These are phyloP conservation scores for Pyxicephalus adspersus DNA, from an alignment of 2,113 vertebrate genomes.

Conservation along the genomic window DNA sequence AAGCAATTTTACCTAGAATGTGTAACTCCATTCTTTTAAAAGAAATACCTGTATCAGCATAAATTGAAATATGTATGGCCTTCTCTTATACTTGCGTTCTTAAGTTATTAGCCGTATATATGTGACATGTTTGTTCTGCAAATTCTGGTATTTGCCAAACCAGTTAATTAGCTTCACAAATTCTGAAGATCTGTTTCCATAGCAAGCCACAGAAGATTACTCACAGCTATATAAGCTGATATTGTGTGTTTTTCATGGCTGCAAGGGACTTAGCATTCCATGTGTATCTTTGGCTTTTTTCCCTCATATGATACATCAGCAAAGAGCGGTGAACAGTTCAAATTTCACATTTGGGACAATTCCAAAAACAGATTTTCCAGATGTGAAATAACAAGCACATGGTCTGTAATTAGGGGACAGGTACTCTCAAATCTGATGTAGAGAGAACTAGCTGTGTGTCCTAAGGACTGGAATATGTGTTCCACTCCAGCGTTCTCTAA, in stretches of 20 bases:
- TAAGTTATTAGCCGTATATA: slow-evolving; percentile 4
- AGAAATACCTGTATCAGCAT: slow-evolving; percentile 24
- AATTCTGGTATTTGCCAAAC: slow-evolving; percentile 53
- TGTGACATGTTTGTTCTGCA: slow-evolving; percentile 45
- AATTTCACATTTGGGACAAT: slow-evolving; percentile 43
- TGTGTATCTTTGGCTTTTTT: slow-evolving; percentile 55
- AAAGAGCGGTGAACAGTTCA: slow-evolving; percentile 55
- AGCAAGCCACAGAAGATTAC: slow-evolving; percentile 56
- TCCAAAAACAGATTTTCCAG: slow-evolving; percentile 54
- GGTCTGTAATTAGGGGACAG: slow-evolving; percentile 49
- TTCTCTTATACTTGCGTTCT: slow-evolving; percentile 16
- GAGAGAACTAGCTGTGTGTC: slow-evolving; percentile 38
- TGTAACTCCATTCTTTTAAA: not conserved
- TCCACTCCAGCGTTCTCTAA: slow-evolving; percentile 26
- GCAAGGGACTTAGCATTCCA: slow-evolving; percentile 48
- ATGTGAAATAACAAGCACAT: slow-evolving; percentile 51
- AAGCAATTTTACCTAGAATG: too few species aligned
- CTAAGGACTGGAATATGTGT: slow-evolving; percentile 31
- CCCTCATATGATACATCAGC: slow-evolving; percentile 53
- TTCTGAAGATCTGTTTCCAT: slow-evolving; percentile 52
- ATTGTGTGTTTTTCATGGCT: slow-evolving; percentile 54
- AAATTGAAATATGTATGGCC: slow-evolving; percentile 13
- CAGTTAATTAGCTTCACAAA: slow-evolving; percentile 53
- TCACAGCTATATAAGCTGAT: slow-evolving; percentile 55
- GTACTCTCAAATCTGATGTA: slow-evolving; percentile 37